Evolutionary conservation across 2,888 invertebrate species (phyloP).

Genomic region (Micoletzkya japonica): DNA sequence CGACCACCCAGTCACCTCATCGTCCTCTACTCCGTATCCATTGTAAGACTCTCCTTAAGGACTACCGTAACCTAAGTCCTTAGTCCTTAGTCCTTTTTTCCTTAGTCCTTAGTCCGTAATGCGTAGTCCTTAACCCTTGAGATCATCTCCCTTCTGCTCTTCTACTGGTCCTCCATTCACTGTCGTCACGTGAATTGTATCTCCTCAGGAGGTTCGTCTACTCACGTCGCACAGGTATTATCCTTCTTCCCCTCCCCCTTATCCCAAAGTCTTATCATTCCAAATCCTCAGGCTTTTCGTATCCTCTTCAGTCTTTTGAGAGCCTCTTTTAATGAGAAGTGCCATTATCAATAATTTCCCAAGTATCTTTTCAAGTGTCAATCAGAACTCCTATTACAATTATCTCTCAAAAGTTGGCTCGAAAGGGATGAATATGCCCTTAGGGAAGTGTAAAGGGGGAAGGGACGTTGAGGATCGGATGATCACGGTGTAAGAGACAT

Average conservation of each 20-base stretch:
- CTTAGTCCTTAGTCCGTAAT: neutral
- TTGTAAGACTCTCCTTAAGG: constrained; percentile 1
- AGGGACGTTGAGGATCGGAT: neutral
- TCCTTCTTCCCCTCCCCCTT: neutral
- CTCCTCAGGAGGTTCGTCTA: neutral
- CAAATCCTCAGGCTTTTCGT: too few species aligned
- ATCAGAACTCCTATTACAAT: too few species aligned
- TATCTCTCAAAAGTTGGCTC: too few species aligned
- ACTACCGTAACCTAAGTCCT: neutral
- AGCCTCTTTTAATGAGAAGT: too few species aligned
- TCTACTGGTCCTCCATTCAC: constrained; percentile 18
- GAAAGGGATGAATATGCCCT: too few species aligned
- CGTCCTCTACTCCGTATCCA: constrained; percentile 9
- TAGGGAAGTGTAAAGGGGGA: neutral
- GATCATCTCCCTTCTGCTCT: constrained; percentile 22
- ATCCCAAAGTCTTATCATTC: neutral
- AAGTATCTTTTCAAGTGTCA: too few species aligned
- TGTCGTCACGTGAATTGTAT: neutral
- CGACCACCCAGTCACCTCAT: constrained; percentile 1
- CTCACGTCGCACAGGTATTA: constrained; percentile 1
- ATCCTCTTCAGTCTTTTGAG: too few species aligned
- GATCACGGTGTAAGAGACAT: neutral
- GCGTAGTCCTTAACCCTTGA: neutral
- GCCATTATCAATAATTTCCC: too few species aligned
- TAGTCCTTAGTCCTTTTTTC: neutral